These are phyloP conservation scores for Carposina sasakii DNA, from an alignment of 1,140 invertebrate genomes.

Conservation along the genomic window DNA sequence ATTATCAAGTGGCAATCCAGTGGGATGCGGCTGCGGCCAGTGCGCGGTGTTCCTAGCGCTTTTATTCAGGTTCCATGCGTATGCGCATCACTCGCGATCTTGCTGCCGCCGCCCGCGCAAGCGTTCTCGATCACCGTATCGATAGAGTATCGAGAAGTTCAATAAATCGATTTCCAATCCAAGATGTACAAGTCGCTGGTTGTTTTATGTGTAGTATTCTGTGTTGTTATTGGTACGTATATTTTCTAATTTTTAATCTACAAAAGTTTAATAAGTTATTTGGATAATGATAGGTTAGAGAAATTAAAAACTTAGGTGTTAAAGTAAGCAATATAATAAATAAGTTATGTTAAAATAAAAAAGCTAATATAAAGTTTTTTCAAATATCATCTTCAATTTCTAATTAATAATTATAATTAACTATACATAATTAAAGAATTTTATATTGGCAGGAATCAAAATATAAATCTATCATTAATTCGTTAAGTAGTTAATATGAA, in stretches of 20 bases:
- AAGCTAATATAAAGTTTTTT: too few relatives aligned
- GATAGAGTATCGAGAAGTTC: too few relatives aligned
- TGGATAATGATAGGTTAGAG: too few relatives aligned
- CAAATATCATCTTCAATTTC: conserved; percentile 3
- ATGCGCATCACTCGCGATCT: conserved; percentile 47
- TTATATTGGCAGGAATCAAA: neutral
- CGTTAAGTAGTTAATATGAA: conserved; percentile 9
- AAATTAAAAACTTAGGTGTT: too few relatives aligned
- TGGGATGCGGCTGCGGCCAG: conserved; percentile 22
- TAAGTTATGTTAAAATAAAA: too few relatives aligned
- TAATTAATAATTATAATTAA: conserved; percentile 3
- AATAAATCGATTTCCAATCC: conserved; percentile 11
- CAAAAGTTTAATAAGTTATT: neutral
- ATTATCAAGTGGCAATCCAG: too few relatives aligned
- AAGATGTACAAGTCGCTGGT: conserved; percentile 50
- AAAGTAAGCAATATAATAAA: too few relatives aligned
- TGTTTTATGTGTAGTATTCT: conserved; percentile 44
- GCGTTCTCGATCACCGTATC: conserved; percentile 12
- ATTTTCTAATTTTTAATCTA: neutral
- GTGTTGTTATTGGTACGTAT: conserved; percentile 40
- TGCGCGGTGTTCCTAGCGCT: conserved; percentile 27
- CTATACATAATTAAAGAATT: conserved; percentile 3
- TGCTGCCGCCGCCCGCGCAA: conserved; percentile 31
- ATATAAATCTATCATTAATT: conserved; percentile 10
- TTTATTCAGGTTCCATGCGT: conserved; percentile 49